A percentile compares a stretch with the other conserved stretches of the same genome.
Conservation (phyloP, 2,113 vertebrate genomes). For the Canis aureus region DNA sequence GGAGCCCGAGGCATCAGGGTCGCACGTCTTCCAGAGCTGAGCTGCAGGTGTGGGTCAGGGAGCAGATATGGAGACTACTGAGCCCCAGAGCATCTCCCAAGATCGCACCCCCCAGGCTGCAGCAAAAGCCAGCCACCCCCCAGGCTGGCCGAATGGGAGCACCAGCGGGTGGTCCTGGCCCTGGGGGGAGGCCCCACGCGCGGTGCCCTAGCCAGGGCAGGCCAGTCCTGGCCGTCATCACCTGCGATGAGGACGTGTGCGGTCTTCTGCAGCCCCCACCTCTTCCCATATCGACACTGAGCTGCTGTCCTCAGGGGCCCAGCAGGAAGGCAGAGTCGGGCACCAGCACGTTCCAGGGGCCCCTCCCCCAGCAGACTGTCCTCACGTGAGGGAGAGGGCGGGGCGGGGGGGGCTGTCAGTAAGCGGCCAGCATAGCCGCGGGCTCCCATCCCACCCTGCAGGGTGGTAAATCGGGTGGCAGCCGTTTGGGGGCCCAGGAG, state of each 20-base stretch:
- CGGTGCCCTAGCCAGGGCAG: background rate
- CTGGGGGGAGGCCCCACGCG: too few species aligned
- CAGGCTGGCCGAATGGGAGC: background rate
- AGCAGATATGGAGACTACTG: background rate
- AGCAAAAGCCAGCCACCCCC: background rate
- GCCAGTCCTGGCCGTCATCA: slow-evolving; percentile 43
- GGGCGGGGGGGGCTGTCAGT: background rate
- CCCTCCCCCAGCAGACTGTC: slow-evolving; percentile 82
- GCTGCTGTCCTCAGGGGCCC: slow-evolving; percentile 84
- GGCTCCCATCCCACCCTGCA: background rate
- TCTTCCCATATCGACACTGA: slow-evolving; percentile 87
- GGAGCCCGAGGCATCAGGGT: slow-evolving; percentile 86
- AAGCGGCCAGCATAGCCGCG: too few species aligned
- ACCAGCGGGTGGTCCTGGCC: background rate
- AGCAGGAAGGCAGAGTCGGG: slow-evolving; percentile 79
- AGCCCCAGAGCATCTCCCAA: background rate
- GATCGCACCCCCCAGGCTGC: background rate
- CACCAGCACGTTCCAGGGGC: slow-evolving; percentile 73
- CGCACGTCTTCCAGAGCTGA: slow-evolving; percentile 89
- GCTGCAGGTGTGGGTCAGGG: slow-evolving; percentile 62
- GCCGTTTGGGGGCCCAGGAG: background rate
- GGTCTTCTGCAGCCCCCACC: slow-evolving; percentile 74
- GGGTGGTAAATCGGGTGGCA: background rate
- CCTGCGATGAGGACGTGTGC: slow-evolving; percentile 90
- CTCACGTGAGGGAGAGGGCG: background rate